Evolutionary conservation across 2,797 vertebrate genomes (phyloP).

Genomic region (Avahi laniger): DNA sequence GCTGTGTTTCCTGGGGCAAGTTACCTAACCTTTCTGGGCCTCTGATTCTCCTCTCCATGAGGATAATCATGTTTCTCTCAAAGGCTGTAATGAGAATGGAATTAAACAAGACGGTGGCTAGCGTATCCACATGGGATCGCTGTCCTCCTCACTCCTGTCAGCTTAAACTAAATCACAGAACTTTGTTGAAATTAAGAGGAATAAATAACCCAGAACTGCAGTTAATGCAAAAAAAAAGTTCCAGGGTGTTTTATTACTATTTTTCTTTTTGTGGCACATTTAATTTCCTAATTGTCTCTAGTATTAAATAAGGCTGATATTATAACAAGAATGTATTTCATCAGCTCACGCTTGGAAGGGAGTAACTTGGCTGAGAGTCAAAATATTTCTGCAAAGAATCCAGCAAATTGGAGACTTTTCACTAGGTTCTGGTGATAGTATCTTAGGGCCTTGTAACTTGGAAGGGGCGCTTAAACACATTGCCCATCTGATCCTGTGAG

Average conservation of each 20-base stretch:
- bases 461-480: not conserved
- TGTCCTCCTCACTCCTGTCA: not conserved
- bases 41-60: not conserved
- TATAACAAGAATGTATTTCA: not conserved
- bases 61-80: not conserved
- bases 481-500: not conserved
- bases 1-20: not conserved
- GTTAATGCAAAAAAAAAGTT: not conserved
- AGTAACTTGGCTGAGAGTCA: not conserved
- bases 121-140: not conserved
- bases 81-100: not conserved
- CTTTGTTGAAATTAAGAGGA: not conserved
- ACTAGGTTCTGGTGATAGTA: not conserved
- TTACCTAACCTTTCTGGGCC: conserved; percentile 13
- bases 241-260: not conserved
- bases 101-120: not conserved
- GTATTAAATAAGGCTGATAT: not conserved
- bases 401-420: not conserved
- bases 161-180: not conserved
- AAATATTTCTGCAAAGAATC: conserved; percentile 3
- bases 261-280: not conserved
- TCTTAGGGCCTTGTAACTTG: not conserved
- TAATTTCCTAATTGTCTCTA: conserved; percentile 16
- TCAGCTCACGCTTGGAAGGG: not conserved
- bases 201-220: not conserved